These are phyloP conservation scores for Enteromius unitaeniatus DNA, from an alignment of 2,797 vertebrate genomes.

Conservation along the genomic window DNA sequence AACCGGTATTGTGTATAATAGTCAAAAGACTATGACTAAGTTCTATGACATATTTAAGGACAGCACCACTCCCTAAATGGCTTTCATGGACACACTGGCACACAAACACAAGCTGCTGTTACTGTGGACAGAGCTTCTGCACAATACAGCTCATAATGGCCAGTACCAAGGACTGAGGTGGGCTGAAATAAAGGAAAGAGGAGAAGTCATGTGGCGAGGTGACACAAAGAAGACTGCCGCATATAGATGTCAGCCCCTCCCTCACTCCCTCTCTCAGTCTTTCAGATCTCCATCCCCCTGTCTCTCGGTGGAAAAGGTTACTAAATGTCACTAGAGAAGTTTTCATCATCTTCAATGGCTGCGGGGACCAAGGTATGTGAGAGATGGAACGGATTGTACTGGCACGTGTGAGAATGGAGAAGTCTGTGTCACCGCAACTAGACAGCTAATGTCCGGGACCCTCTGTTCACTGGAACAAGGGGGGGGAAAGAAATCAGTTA, in stretches of 20 bases:
- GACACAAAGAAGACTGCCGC: conserved; percentile 69
- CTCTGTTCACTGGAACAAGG: neutral
- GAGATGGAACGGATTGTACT: conserved; percentile 37
- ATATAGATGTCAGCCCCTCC: conserved; percentile 55
- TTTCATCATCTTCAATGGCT: conserved; percentile 84
- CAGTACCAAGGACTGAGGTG: conserved; percentile 39
- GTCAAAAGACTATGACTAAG: conserved; percentile 2
- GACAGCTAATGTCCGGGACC: conserved; percentile 14
- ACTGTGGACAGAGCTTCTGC: conserved; percentile 32
- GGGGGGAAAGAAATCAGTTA: neutral
- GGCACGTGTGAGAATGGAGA: conserved; percentile 29
- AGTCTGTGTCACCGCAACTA: conserved; percentile 25
- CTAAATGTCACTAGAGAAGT: conserved; percentile 85
- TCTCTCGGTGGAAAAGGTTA: conserved; percentile 83
- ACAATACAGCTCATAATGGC: conserved; percentile 47
- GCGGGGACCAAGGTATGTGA: conserved; percentile 43
- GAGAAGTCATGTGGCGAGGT: conserved; percentile 55
- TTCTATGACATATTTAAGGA: conserved; percentile 8
- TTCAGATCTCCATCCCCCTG: conserved; percentile 69
- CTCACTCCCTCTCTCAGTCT: conserved; percentile 50
- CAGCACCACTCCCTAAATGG: neutral
- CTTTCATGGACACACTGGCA: conserved; percentile 5
- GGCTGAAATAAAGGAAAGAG: conserved; percentile 26
- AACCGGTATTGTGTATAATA: neutral
- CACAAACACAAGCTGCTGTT: conserved; percentile 50